Base-by-base conservation (phyloP, 35 echinoderm and acorn worm species). In the Ptychodera flava region DNA sequence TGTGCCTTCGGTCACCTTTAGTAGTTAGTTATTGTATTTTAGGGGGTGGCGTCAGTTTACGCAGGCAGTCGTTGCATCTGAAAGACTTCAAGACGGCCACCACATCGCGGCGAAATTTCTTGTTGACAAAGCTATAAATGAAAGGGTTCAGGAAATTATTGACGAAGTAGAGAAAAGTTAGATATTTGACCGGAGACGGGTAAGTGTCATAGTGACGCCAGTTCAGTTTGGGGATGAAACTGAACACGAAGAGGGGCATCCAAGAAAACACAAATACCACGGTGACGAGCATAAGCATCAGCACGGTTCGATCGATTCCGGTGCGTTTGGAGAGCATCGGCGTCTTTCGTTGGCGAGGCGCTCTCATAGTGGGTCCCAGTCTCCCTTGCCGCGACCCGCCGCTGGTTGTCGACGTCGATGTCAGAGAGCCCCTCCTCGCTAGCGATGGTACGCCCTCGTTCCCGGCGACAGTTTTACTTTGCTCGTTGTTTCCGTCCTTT, bases 101-200 rank as follows among this genome's bases (percentile, higher is more conserved):
- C 28, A 80, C 83, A 85, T 85, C 36, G 1, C 77, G 77, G 0
- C 91, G 75, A 82, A 92, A 92, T 14, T 82, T 85, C 38, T 80
- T 81, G 37, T 92, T 92, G 29, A 92, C 78, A 35, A 92, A 85
- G 0, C 91, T 87, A 37, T 92, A 92, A 79, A 92, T 88, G 76
- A 92, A 52, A 1, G 91, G 91, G 80, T 92, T 89, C 0, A 85
- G 34, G 33, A 84, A 81, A 32, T 92, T 80, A 34, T 92, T 92
- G 0, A 92, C 85, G 15, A 82, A 36, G 35, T 64, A 64, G 6
- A 64, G 22, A 22, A 64, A 64, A 6, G 22, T 22, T 6, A 64
- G 45, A 12, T 12, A 22, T 64, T 64, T 64, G 22, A 64, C 45
- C 22, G 45, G 45, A 64, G 45, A 64, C 45, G 45, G 45, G 22